Evolutionary conservation across 1,140 invertebrate genomes (phyloP), one percentile per base, ranked within the genome.

Genomic region (Drosophila navojoa): DNA sequence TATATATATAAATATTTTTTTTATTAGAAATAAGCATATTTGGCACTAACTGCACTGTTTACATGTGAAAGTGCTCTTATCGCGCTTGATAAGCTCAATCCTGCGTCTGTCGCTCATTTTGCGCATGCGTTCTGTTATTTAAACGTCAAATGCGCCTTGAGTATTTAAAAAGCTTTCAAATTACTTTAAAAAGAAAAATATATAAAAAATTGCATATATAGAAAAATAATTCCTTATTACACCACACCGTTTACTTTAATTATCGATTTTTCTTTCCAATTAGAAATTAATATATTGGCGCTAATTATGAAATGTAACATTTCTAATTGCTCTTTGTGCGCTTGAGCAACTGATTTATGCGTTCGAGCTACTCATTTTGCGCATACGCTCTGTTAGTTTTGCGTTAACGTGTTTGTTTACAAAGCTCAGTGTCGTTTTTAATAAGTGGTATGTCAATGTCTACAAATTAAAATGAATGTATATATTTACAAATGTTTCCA

Each of bases 261-360:
- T 2, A 35, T 0, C 6, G 11, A 38, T 11, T 11, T 4, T 38
- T 38, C 2, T 11, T 11, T 38, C 11, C 11, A 38, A 52, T 35
- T 71, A 13, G 50, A 50, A 68, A 71, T 67, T 58, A 15, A 57
- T 25, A 22, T 50, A 16, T 52, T 45, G 53, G 69, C 69, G 69
- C 61, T 35, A 71, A 52, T 5, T 11, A 13, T 29, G 19, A 62
- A 16, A 69, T 62, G 16, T 5, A 25, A 44, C 42, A 40, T 22
- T 3, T 5, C 3, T 5, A 40, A 6, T 3, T 47, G 16, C 22
- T 55, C 52, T 54, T 54, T 40, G 7, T 25, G 53, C 53, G 53
- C 32, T 38, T 10, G 6, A 27, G 25, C 13, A 13, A 35, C 15
- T 59, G 3, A 55, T 15, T 16, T 11, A 16, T 59, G 50, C 61